Evolutionary conservation across 2,113 vertebrate species (phyloP).

Genomic region (Microcebus murinus): DNA sequence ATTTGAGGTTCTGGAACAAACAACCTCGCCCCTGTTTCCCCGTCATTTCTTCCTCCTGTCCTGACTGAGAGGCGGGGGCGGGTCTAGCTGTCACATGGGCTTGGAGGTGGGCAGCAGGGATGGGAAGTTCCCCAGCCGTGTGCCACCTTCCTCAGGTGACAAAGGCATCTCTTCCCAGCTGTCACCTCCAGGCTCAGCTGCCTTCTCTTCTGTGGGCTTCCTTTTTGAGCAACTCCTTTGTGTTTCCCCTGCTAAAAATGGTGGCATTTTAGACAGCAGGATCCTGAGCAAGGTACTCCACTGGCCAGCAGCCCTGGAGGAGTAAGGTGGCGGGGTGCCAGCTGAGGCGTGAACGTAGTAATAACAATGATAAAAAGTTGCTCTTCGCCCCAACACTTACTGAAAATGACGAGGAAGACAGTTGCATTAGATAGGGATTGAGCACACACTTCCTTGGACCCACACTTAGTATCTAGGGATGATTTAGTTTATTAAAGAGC

Average conservation of each 20-base stretch:
- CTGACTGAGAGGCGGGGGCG: too few species aligned
- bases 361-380: too few species aligned
- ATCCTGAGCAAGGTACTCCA: neutral
- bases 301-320: too few species aligned
- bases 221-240: neutral
- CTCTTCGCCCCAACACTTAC: neutral
- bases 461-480: neutral
- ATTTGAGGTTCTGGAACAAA: neutral
- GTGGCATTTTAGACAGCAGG: neutral
- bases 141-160: neutral
- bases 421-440: neutral
- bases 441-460: neutral
- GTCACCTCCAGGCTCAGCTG: neutral
- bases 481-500: neutral
- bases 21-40: neutral
- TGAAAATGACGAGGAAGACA: neutral
- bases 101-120: rapidly evolving
- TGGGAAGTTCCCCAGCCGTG: neutral
- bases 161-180: neutral
- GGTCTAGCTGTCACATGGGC: rapidly evolving
- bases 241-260: neutral
- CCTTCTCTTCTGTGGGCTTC: neutral
- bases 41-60: neutral
- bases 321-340: neutral
- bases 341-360: neutral